Conservation (phyloP, 2,113 vertebrate genomes). For the Hemicordylus capensis region DNA sequence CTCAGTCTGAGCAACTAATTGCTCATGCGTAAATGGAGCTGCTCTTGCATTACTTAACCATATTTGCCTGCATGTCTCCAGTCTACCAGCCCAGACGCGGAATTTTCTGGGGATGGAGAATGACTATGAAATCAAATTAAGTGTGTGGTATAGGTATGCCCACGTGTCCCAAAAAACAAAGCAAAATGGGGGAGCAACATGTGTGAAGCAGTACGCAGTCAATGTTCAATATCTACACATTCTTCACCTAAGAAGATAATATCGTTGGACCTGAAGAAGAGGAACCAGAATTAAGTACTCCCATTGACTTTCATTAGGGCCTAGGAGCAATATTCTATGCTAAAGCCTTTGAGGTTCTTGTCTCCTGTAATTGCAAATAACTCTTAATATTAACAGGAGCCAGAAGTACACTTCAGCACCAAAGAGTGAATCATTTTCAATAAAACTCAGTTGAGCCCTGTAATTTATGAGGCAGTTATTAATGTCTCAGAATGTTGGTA, state of each 20-base stretch:
- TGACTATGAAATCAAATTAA: background rate
- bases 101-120: background rate
- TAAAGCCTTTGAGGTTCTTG: constrained; percentile 26
- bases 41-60: too few relatives aligned
- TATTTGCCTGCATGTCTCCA: background rate
- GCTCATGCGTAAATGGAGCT: background rate
- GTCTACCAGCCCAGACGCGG: background rate
- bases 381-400: constrained; percentile 52
- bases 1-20: background rate
- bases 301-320: background rate
- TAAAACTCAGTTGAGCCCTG: constrained; percentile 47
- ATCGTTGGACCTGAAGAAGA: background rate
- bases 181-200: too few relatives aligned
- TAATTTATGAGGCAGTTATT: constrained; percentile 57
- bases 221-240: background rate
- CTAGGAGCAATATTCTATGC: constrained; percentile 22
- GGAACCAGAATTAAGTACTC: background rate
- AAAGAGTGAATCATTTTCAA: constrained; percentile 55
- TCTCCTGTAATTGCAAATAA: constrained; percentile 50
- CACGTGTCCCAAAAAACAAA: background rate
- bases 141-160: background rate
- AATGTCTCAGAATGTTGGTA: constrained; percentile 59
- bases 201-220: background rate
- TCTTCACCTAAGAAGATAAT: background rate
- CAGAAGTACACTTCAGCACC: constrained; percentile 31